Evolutionary conservation across 2,113 vertebrate genomes (phyloP).

Genomic region (Loxodonta africana): DNA sequence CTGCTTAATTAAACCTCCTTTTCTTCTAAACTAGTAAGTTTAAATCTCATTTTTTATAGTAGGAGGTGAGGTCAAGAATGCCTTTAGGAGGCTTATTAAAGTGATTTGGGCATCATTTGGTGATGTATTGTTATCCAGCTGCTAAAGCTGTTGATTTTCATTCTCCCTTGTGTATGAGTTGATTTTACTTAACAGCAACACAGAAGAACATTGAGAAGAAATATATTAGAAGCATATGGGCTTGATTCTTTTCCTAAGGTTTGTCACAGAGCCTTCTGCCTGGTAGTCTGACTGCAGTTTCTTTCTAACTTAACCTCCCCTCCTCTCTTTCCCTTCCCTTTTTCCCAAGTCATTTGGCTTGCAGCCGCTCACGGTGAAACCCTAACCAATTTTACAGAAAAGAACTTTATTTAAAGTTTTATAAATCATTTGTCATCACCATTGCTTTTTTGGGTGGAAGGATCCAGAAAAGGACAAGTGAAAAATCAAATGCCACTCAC

Average conservation of each 20-base stretch:
- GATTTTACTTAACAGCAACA: background rate
- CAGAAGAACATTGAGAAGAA: background rate
- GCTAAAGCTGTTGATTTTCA: conserved; percentile 1
- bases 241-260: background rate
- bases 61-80: background rate
- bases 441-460: background rate
- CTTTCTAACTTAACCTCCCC: background rate
- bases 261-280: background rate
- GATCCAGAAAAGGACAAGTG: background rate
- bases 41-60: background rate
- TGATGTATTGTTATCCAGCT: background rate
- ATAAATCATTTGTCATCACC: background rate
- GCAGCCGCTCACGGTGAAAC: background rate
- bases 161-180: background rate
- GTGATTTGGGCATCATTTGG: background rate
- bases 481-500: background rate
- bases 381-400: background rate
- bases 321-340: background rate
- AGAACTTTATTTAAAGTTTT: background rate
- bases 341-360: background rate
- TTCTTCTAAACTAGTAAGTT: background rate
- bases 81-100: background rate
- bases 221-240: background rate
- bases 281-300: background rate
- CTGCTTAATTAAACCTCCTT: background rate